Percentiles rank a stretch among this genome's conserved stretches.
phyloP scores from a whole-genome alignment of 2,888 invertebrate species.

The Dioctria rufipes region DNA sequence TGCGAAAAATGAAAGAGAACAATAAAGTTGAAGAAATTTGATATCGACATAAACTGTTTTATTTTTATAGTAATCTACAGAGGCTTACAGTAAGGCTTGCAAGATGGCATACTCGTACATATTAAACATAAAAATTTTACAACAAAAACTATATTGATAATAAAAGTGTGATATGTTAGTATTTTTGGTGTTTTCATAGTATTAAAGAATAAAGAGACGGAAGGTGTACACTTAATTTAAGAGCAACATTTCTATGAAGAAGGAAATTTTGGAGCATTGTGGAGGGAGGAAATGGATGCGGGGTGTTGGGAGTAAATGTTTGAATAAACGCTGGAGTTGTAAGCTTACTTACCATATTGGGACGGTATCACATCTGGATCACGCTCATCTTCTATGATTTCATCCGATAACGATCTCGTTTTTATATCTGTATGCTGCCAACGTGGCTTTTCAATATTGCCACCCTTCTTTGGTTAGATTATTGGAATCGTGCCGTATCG shows the following conservation, averaged over 20 bases:
- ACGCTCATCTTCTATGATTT: conserved; percentile 70
- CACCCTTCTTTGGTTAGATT: conserved; percentile 61
- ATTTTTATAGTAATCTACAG: neutral
- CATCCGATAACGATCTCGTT: conserved; percentile 69
- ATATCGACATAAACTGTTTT: neutral
- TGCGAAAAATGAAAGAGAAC: neutral
- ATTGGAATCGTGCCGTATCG: neutral
- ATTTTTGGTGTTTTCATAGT: neutral
- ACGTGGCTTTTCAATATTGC: conserved; percentile 69
- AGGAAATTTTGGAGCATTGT: neutral
- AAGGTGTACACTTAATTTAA: neutral
- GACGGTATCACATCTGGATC: conserved; percentile 85
- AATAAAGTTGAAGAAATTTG: neutral
- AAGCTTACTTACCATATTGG: conserved; percentile 76
- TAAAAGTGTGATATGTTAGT: neutral
- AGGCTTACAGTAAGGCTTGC: neutral
- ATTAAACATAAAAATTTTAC: conserved; percentile 38
- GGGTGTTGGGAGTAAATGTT: neutral
- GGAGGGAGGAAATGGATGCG: no score
- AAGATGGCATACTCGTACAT: no score
- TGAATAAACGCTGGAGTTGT: neutral
- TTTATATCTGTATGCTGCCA: conserved; percentile 72
- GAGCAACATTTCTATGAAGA: conserved; percentile 13
- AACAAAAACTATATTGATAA: conserved; percentile 17
- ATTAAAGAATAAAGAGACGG: neutral